Conservation (phyloP, 2,797 vertebrate species). For the Pterois miles region DNA sequence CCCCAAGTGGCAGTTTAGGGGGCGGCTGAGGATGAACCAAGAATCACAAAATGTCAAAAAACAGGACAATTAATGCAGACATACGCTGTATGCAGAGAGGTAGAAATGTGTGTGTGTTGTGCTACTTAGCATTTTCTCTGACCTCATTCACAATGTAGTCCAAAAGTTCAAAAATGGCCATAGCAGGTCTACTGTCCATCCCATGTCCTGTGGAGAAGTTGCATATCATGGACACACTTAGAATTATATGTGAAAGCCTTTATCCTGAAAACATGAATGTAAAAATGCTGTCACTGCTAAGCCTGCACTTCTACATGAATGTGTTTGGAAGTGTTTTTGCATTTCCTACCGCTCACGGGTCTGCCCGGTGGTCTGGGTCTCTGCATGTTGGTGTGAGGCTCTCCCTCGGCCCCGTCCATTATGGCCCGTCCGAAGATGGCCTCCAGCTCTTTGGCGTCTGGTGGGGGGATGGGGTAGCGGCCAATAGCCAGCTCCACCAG, state of each 20-base stretch:
- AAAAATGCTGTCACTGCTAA: too few relatives aligned
- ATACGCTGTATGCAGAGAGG: not conserved
- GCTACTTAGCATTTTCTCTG: conserved; percentile 48
- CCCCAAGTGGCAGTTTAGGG: conserved; percentile 91
- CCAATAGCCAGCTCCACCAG: conserved; percentile 96
- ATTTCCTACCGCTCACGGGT: conserved; percentile 89
- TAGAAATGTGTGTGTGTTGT: not conserved
- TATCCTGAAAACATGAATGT: not conserved
- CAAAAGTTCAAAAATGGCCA: conserved; percentile 98
- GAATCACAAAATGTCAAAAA: conserved; percentile 28
- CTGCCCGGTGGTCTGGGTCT: conserved; percentile 92
- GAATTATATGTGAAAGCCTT: not conserved
- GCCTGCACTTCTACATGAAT: not conserved
- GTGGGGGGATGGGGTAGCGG: conserved; percentile 97
- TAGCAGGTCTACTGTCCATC: conserved; percentile 93
- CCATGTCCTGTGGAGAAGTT: conserved; percentile 85
- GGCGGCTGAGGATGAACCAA: conserved; percentile 85
- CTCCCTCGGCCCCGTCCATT: conserved; percentile 88
- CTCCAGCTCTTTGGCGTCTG: conserved; percentile 95
- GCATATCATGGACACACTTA: conserved; percentile 27
- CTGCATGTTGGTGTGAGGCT: conserved; percentile 87
- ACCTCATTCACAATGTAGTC: conserved; percentile 99
- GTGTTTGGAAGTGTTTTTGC: not conserved
- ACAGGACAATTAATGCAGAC: not conserved
- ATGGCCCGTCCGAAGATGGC: conserved; percentile 92